A percentile compares a stretch with the other conserved stretches of the same genome.
These are phyloP conservation scores for Datnioides undecimradiatus DNA, from an alignment of 2,113 vertebrate genomes.

Conservation along the genomic window DNA sequence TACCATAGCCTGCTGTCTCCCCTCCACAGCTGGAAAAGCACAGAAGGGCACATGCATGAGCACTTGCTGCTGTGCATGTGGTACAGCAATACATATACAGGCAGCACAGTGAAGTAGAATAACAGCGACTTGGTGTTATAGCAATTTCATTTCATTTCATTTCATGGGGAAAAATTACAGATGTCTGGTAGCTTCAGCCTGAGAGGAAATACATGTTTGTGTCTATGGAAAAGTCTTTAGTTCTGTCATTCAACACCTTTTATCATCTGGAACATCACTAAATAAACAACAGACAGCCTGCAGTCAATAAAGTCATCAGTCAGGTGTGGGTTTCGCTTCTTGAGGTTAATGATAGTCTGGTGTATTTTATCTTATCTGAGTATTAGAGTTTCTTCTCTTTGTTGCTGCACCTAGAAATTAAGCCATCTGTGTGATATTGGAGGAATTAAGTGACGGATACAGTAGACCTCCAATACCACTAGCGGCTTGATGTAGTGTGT, in stretches of 20 bases:
- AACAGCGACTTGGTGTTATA: slow-evolving; percentile 27
- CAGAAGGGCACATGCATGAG: slow-evolving; percentile 4
- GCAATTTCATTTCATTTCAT: slow-evolving; percentile 29
- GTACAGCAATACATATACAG: slow-evolving; percentile 34
- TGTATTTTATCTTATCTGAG: neutral
- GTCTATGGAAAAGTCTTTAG: slow-evolving; percentile 25
- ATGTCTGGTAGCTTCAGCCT: slow-evolving; percentile 13
- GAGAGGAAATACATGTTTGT: slow-evolving; percentile 9
- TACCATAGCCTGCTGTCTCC: neutral
- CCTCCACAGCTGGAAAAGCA: slow-evolving; percentile 43
- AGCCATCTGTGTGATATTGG: slow-evolving; percentile 22
- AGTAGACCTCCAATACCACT: slow-evolving; percentile 14
- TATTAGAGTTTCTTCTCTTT: slow-evolving; percentile 6
- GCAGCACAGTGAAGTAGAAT: slow-evolving; percentile 34
- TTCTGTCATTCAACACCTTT: slow-evolving; percentile 2
- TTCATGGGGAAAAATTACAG: slow-evolving; percentile 13
- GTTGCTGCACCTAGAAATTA: slow-evolving; percentile 10
- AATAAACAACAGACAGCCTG: neutral
- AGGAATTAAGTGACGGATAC: slow-evolving; percentile 39
- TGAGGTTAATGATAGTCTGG: neutral
- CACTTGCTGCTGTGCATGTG: slow-evolving; percentile 17
- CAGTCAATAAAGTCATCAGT: slow-evolving; percentile 1
- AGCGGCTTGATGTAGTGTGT: slow-evolving; percentile 25
- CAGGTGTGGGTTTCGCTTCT: slow-evolving; percentile 18
- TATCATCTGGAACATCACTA: slow-evolving; percentile 23